Conservation (phyloP, 2,113 vertebrate species). For the Apteryx owenii region DNA sequence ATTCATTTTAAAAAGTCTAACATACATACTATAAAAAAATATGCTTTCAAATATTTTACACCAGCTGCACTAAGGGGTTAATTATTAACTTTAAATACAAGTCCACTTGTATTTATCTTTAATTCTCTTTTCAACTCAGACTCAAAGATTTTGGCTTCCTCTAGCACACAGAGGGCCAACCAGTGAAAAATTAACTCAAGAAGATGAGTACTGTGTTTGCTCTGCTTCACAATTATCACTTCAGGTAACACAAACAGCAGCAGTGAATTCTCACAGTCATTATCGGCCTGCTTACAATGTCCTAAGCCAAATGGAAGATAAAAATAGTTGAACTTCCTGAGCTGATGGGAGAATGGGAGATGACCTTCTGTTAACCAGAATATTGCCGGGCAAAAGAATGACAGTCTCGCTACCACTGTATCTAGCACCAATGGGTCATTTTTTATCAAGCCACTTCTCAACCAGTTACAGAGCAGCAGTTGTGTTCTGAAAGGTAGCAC, state of each 20-base stretch:
- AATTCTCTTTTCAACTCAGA: background rate
- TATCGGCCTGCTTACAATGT: background rate
- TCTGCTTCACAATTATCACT: background rate
- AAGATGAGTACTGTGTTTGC: background rate
- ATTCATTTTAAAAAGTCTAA: background rate
- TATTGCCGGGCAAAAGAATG: background rate
- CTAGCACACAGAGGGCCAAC: background rate
- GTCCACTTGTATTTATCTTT: background rate
- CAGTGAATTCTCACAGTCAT: background rate
- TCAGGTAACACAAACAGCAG: background rate
- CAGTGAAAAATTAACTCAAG: background rate
- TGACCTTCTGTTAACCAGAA: background rate
- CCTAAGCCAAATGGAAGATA: background rate
- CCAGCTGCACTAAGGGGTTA: background rate
- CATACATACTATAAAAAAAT: background rate
- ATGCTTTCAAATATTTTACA: background rate
- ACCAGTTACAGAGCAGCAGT: constrained; percentile 4
- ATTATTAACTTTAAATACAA: background rate
- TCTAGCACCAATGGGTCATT: background rate
- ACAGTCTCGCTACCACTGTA: background rate
- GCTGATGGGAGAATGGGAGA: background rate
- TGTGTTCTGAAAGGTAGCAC: background rate
- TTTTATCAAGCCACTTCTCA: background rate
- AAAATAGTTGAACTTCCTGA: background rate
- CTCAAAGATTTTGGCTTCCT: background rate